Base-by-base conservation (phyloP, 1,140 invertebrate species). In the Spodoptera litura region DNA sequence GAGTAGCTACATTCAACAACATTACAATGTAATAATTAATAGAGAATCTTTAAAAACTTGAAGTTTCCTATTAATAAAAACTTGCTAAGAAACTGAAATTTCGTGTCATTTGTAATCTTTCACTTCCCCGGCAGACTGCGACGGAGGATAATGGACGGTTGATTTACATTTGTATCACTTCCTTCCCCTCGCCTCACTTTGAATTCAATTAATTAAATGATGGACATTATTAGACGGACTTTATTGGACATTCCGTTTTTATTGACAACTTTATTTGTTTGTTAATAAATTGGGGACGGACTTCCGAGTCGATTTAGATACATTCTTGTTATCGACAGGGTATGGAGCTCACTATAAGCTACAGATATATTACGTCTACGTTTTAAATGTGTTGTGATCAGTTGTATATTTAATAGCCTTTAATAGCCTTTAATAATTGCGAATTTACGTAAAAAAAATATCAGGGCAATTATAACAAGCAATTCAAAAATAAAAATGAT, bases 201-300 rank as follows among this genome's bases (percentile, higher is more conserved):
- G 11, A 71, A 71, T 71, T 56, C 68, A 71, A 71, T 71, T 71
- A 71, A 71, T 71, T 71, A 71, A 71, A 71, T 56, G 68, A 71
- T 38, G 52, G 52, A 71, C 31, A 71, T 55, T 51, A 71, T 71
- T 71, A 56, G 49, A 53, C 66, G 51, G 52, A 71, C 31, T 71
- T 71, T 71, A 71, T 71, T 13, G 52, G 2, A 4, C 53, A 31
- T 35, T 55, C 52, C 52, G 27, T 71, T 71, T 71, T 71, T 70
- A 70, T 70, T 70, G 49, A 66, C 38, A 49, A 25, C 38, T 66
- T 70, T 70, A 53, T 66, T 70, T 53, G 66, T 52, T 53, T 31
- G 25, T 70, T 53, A 70, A 52, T 53, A 53, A 49, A 66, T 66
- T 66, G 38, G 38, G 61, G 62, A 66, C 15, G 44, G 15, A 25